Evolutionary conservation across 2,888 invertebrate genomes (phyloP).

Genomic region (Pyrrhia umbra): DNA sequence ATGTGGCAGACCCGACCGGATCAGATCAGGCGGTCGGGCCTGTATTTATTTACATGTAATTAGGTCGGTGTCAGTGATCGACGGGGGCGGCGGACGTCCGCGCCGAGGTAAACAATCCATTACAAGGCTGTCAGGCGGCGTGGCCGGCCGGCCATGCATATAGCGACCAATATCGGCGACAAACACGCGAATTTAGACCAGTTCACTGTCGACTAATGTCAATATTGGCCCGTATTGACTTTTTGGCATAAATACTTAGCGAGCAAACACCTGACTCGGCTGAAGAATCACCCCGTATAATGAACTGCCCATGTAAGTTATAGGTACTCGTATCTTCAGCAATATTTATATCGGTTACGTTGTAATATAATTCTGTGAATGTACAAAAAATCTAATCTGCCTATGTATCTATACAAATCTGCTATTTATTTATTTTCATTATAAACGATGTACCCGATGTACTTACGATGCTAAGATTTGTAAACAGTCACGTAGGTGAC

Average conservation of each 20-base stretch:
- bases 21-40: conserved; percentile 68
- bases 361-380: neutral
- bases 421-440: no score
- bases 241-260: conserved; percentile 66
- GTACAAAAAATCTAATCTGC: no score
- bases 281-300: conserved; percentile 46
- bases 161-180: conserved; percentile 75
- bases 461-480: no score
- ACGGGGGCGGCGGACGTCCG: conserved; percentile 81
- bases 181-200: conserved; percentile 82
- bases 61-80: conserved; percentile 86
- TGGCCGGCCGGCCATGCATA: conserved; percentile 71
- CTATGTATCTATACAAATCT: no score
- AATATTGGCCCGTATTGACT: conserved; percentile 76
- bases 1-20: conserved; percentile 51
- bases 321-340: no score
- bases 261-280: conserved; percentile 34
- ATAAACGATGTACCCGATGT: no score
- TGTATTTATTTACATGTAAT: conserved; percentile 89
- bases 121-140: conserved; percentile 79
- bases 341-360: no score
- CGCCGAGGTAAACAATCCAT: conserved; percentile 85
- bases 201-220: conserved; percentile 67
- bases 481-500: no score
- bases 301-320: conserved; percentile 35